Conservation (phyloP, 2,888 invertebrate genomes). For the Hermaeophaga mercurialis region DNA sequence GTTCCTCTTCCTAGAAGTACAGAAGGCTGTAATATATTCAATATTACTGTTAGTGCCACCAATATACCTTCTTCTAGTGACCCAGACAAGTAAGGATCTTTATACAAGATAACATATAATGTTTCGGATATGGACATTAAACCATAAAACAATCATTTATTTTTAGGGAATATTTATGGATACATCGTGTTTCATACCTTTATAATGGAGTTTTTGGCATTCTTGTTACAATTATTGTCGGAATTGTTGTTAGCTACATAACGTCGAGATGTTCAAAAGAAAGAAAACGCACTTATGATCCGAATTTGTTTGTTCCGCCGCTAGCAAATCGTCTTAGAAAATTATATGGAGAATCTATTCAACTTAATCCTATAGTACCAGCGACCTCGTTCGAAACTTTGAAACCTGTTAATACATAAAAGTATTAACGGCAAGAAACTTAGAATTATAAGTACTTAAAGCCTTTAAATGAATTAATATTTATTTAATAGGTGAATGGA, state of each 20-base stretch:
- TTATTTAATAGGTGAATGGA: too few species aligned
- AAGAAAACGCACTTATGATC: conserved; percentile 51
- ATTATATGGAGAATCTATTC: conserved; percentile 18
- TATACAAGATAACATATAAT: neutral
- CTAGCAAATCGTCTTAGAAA: conserved; percentile 55
- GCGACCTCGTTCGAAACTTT: conserved; percentile 29
- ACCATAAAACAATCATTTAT: neutral
- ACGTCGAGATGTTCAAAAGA: conserved; percentile 48
- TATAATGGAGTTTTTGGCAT: conserved; percentile 70
- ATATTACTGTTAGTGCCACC: conserved; percentile 10
- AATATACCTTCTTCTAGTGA: neutral
- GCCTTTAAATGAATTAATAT: too few species aligned
- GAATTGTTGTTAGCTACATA: conserved; percentile 60
- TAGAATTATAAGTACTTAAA: too few species aligned
- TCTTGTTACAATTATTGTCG: conserved; percentile 59
- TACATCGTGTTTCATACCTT: conserved; percentile 75
- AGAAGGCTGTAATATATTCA: conserved; percentile 60
- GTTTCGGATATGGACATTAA: too few species aligned
- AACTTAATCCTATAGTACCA: conserved; percentile 23
- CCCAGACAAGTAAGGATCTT: conserved; percentile 27
- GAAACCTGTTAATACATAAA: too few species aligned
- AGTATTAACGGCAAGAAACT: too few species aligned
- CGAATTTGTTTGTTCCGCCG: conserved; percentile 64
- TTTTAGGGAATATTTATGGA: conserved; percentile 61
- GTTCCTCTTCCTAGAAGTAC: conserved; percentile 63